Evolutionary conservation across 2,888 invertebrate species (phyloP).

Genomic region (Cheilosia grossa): DNA sequence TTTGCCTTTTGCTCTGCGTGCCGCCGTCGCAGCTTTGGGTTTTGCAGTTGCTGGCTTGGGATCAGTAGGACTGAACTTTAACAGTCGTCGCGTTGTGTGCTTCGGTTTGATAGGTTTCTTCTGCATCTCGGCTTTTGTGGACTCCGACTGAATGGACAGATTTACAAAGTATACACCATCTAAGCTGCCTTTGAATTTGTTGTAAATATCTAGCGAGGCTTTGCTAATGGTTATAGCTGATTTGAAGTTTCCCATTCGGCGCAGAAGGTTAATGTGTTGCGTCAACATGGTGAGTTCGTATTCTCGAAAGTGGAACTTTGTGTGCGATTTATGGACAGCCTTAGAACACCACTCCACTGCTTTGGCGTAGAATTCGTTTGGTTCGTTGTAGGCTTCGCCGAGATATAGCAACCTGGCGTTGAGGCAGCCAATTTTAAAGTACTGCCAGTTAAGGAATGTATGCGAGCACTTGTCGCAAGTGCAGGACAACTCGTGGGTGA

Average conservation of each 20-base stretch:
- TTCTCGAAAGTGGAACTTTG: conserved; percentile 57
- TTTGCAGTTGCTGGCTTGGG: not conserved
- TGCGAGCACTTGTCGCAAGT: conserved; percentile 71
- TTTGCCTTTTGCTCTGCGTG: conserved; percentile 8
- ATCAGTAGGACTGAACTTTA: conserved; percentile 56
- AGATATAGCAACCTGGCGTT: conserved; percentile 80
- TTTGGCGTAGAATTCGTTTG: conserved; percentile 78
- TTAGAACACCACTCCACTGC: conserved; percentile 76
- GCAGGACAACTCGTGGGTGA: conserved; percentile 48
- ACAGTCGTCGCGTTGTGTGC: conserved; percentile 11
- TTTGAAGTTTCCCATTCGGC: conserved; percentile 76
- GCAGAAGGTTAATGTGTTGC: conserved; percentile 79
- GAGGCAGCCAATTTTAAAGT: conserved; percentile 79
- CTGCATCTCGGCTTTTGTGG: conserved; percentile 33
- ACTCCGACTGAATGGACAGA: conserved; percentile 46
- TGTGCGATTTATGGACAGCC: conserved; percentile 48
- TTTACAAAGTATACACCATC: conserved; percentile 52
- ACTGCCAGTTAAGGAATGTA: conserved; percentile 77
- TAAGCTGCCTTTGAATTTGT: conserved; percentile 42
- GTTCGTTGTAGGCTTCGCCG: conserved; percentile 76
- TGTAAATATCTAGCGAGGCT: conserved; percentile 37
- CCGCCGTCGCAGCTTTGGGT: not conserved
- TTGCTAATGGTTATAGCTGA: conserved; percentile 76
- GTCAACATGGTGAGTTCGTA: conserved; percentile 70
- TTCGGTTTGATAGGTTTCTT: conserved; percentile 12